Evolutionary conservation across 2,888 invertebrate species (phyloP).

Genomic region (Protodeltote pygarga): DNA sequence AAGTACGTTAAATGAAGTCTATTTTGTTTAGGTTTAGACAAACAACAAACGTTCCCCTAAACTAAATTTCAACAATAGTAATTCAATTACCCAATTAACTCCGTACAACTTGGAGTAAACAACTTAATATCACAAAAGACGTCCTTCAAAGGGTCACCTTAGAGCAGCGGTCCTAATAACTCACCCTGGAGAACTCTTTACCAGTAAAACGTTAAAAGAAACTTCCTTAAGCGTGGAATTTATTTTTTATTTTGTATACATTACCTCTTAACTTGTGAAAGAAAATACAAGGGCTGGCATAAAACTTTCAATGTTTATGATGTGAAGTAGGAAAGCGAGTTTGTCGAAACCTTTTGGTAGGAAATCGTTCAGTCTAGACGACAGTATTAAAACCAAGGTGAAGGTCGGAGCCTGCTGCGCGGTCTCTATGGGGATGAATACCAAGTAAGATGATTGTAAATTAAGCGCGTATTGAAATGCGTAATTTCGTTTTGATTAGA

Average conservation of each 20-base stretch:
- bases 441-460: slow-evolving; percentile 56
- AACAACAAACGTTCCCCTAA: slow-evolving; percentile 50
- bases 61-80: slow-evolving; percentile 59
- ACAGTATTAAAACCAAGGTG: slow-evolving; percentile 67
- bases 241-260: slow-evolving; percentile 40
- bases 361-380: slow-evolving; percentile 57
- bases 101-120: slow-evolving; percentile 62
- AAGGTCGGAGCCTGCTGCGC: slow-evolving; percentile 63
- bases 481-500: slow-evolving; percentile 41
- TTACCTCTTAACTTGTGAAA: slow-evolving; percentile 31
- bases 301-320: slow-evolving; percentile 42
- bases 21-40: slow-evolving; percentile 42
- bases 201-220: slow-evolving; percentile 25
- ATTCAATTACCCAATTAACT: slow-evolving; percentile 68
- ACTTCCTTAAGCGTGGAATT: slow-evolving; percentile 16
- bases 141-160: slow-evolving; percentile 74
- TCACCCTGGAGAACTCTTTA: slow-evolving; percentile 62
- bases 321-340: slow-evolving; percentile 10
- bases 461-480: slow-evolving; percentile 60
- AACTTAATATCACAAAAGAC: slow-evolving; percentile 65
- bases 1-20: no score
- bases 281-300: background rate
- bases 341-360: slow-evolving; percentile 51
- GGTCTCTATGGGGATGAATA: slow-evolving; percentile 66
- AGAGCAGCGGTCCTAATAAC: slow-evolving; percentile 61